A percentile compares a stretch with the other conserved stretches of the same genome.
phyloP scores from a whole-genome alignment of 1,140 invertebrate genomes.

The Cheumatopsyche charites region DNA sequence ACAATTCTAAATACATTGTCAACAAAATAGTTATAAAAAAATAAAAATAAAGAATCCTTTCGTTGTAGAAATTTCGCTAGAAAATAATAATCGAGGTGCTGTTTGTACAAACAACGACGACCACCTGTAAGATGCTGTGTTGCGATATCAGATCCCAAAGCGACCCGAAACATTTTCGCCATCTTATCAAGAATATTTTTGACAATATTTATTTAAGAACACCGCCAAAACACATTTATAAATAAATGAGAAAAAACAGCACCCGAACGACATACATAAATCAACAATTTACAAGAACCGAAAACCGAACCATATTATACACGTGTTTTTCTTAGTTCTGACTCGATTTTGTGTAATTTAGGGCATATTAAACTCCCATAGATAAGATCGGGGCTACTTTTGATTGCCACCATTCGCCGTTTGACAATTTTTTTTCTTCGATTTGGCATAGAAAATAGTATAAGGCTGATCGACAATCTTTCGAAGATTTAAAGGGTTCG shows the following conservation, averaged over 20 bases:
- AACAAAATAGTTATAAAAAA: too few species aligned
- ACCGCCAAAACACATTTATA: background rate
- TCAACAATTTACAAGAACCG: slow-evolving; percentile 17
- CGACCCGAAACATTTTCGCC: slow-evolving; percentile 27
- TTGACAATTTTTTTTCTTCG: slow-evolving; percentile 17
- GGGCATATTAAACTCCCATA: background rate
- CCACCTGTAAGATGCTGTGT: slow-evolving; percentile 42
- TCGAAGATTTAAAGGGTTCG: slow-evolving; percentile 33
- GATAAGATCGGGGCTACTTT: background rate
- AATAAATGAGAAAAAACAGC: too few species aligned
- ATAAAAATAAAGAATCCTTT: too few species aligned
- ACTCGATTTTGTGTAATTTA: slow-evolving; percentile 22
- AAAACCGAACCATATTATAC: slow-evolving; percentile 17
- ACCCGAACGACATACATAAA: slow-evolving; percentile 12
- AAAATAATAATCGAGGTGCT: slow-evolving; percentile 19
- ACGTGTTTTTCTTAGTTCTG: slow-evolving; percentile 10
- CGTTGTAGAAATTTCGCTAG: slow-evolving; percentile 13
- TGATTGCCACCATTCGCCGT: slow-evolving; percentile 4
- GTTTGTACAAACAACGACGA: slow-evolving; percentile 19
- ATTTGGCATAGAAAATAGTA: background rate
- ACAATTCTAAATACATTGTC: too few species aligned
- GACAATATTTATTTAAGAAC: slow-evolving; percentile 25
- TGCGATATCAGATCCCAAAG: slow-evolving; percentile 30
- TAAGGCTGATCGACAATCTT: slow-evolving; percentile 14
- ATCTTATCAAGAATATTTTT: slow-evolving; percentile 34